Evolutionary conservation across 2,888 invertebrate species (phyloP).

Genomic region (Cylindroiulus punctatus): DNA sequence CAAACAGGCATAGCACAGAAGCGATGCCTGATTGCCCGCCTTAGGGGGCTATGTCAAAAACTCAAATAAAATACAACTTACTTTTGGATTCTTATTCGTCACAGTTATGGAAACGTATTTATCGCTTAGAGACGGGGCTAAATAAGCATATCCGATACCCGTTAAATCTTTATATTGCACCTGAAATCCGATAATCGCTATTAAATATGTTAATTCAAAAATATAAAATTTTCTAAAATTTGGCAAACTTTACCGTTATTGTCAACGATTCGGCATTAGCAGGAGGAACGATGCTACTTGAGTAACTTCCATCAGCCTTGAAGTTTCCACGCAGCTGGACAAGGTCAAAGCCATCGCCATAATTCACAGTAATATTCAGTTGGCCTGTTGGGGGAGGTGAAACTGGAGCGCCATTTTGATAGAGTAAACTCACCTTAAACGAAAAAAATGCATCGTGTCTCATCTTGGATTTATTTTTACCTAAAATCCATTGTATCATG

Average conservation of each 20-base stretch:
- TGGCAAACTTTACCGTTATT: background rate
- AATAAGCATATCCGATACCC: background rate
- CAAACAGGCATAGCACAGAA: background rate
- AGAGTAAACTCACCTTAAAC: background rate
- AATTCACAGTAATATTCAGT: background rate
- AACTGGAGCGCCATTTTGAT: background rate
- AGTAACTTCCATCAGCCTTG: background rate
- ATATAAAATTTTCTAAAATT: too few relatives aligned
- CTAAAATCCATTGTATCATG: too few relatives aligned
- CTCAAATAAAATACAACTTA: background rate
- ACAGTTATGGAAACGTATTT: slow-evolving; percentile 1
- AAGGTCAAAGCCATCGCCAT: background rate
- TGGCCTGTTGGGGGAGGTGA: background rate
- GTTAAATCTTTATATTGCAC: background rate
- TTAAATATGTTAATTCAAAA: too few relatives aligned
- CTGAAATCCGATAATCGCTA: background rate
- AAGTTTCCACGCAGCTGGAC: background rate
- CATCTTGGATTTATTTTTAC: too few relatives aligned
- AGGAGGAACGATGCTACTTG: background rate
- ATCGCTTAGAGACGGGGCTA: background rate
- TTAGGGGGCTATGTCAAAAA: background rate
- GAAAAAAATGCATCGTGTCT: background rate
- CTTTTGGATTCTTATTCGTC: background rate
- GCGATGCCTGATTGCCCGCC: background rate
- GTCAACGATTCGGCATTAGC: background rate